Evolutionary conservation across 2,113 vertebrate species (phyloP), one percentile per base, ranked within the genome.

Genomic region (Calypte anna): DNA sequence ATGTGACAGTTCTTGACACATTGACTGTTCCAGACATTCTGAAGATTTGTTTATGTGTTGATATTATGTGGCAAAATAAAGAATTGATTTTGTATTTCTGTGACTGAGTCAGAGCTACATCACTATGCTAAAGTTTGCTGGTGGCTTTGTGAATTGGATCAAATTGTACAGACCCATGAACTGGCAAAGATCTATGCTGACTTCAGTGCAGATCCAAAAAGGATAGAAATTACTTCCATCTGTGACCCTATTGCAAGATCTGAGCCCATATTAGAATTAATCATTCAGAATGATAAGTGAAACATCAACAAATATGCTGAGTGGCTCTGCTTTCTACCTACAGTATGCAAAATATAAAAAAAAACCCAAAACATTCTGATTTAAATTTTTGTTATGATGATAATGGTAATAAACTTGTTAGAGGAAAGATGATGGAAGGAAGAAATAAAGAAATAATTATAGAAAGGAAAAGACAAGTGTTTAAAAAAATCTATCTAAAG

Each of bases 171-270:
- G 36, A 76, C 2, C 10, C 48, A 66, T 66, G 38, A 85, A 61
- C 12, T 24, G 20, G 25, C 2, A 3, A 67, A 28, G 24, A 51
- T 50, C 24, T 61, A 15, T 0, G 0, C 12, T 87, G 54, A 68
- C 23, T 88, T 86, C 3, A 3, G 14, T 62, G 24, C 5, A 17
- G 19, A 7, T 58, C 5, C n/a, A 51, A 68, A 92, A 74, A 46
- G 17, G 27, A 55, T 50, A 72, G 24, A 83, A 76, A 33, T 54
- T 82, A 15, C 4, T 67, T 89, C 22, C 30, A 38, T n/a, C 25
- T 85, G 24, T 30, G 40, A 79, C 76, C 12, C 6, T 50, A 6
- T 36, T 92, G 18, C 30, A 84, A 68, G 9, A 68, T 55, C n/a
- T 33, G 19, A 64, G n/a, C 40, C 43, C 28, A 28, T 66, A 30